Percentiles rank a stretch among this genome's conserved stretches.
Evolutionary conservation across 2,113 vertebrate species (phyloP).

Genomic region (Mesitornis unicolor): DNA sequence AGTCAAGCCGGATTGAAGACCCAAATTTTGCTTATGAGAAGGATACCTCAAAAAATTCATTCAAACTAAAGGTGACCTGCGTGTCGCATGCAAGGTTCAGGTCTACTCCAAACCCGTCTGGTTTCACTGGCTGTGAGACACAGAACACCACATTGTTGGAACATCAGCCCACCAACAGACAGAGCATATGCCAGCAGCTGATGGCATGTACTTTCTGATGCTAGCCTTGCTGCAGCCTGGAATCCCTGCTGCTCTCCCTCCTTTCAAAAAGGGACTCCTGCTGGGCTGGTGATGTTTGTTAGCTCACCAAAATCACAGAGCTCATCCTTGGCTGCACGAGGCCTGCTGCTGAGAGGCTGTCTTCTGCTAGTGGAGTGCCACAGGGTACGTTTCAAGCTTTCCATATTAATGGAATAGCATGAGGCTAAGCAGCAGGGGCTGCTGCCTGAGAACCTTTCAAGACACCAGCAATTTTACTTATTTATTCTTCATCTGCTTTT

Average conservation of each 20-base stretch:
- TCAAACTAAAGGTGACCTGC: neutral
- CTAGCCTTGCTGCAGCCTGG: neutral
- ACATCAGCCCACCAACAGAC: neutral
- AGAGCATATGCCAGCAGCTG: neutral
- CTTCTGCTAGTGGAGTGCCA: neutral
- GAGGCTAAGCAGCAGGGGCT: neutral
- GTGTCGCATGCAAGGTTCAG: neutral
- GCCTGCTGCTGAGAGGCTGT: neutral
- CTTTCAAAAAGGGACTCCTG: neutral
- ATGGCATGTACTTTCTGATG: neutral
- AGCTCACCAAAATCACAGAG: neutral
- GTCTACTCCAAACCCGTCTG: neutral
- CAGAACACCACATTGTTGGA: neutral
- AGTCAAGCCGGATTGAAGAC: neutral
- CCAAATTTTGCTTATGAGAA: neutral
- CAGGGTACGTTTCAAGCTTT: neutral
- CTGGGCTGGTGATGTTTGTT: neutral
- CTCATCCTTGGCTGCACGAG: neutral
- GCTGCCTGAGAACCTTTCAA: constrained; percentile 5
- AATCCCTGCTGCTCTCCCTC: neutral
- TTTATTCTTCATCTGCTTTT: neutral
- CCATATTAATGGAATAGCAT: neutral
- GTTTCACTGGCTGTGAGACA: neutral
- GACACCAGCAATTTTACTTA: neutral
- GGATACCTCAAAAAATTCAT: neutral